Evolutionary conservation across 1,140 invertebrate genomes (phyloP).

Genomic region (Camponotus vicinus): DNA sequence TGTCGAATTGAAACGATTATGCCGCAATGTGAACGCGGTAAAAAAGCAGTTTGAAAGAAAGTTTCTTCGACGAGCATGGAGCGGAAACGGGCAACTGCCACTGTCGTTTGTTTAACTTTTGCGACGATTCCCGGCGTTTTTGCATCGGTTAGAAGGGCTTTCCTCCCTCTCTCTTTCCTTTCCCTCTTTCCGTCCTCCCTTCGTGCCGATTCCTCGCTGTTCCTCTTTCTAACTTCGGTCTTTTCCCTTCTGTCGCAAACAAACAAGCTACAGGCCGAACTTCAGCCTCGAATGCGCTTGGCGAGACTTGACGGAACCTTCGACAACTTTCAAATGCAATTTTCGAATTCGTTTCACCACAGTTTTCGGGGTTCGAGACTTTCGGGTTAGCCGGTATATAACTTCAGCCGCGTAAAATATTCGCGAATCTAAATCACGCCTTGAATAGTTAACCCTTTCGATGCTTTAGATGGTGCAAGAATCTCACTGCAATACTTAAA

Average conservation of each 20-base stretch:
- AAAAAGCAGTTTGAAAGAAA: conserved; percentile 62
- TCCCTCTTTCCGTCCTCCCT: background rate
- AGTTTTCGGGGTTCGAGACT: conserved; percentile 42
- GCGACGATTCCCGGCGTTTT: conserved; percentile 73
- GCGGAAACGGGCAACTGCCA: conserved; percentile 67
- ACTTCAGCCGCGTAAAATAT: conserved; percentile 2
- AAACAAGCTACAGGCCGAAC: conserved; percentile 78
- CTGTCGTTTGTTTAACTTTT: conserved; percentile 77
- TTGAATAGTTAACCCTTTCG: background rate
- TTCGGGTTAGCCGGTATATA: background rate
- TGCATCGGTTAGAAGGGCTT: conserved; percentile 65
- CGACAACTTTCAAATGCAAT: conserved; percentile 81
- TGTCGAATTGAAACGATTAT: conserved; percentile 58
- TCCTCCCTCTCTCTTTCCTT: background rate
- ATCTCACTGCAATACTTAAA: background rate
- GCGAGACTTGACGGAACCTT: conserved; percentile 75
- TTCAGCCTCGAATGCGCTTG: conserved; percentile 76
- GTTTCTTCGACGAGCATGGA: conserved; percentile 38
- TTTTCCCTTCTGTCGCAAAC: conserved; percentile 72
- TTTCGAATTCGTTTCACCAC: conserved; percentile 70
- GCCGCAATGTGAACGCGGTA: conserved; percentile 50
- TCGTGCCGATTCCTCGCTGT: conserved; percentile 48
- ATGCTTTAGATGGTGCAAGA: background rate
- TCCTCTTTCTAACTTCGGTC: conserved; percentile 60
- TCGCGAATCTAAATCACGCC: conserved; percentile 1